Percentiles rank a stretch among this genome's conserved stretches.
phyloP scores from a whole-genome alignment of 2,888 invertebrate species.

The Ecliptopera silaceata region DNA sequence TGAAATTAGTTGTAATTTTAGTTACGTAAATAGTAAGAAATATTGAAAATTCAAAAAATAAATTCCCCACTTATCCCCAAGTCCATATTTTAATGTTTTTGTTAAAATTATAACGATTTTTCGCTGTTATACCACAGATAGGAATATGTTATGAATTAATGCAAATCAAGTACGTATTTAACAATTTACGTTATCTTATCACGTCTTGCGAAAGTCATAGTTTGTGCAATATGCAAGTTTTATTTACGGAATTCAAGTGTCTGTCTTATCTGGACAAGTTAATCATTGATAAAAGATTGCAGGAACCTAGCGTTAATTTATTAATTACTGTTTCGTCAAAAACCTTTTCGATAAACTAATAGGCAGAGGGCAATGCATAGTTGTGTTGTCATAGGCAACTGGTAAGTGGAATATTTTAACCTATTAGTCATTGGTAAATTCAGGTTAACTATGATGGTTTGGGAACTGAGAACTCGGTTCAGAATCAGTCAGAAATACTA shows the following conservation, averaged over 20 bases:
- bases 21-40: too few relatives aligned
- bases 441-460: slow-evolving; percentile 5
- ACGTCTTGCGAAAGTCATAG: slow-evolving; percentile 27
- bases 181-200: slow-evolving; percentile 23
- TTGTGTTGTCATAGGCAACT: slow-evolving; percentile 12
- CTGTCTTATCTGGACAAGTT: slow-evolving; percentile 43
- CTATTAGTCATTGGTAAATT: slow-evolving; percentile 14
- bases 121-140: too few relatives aligned
- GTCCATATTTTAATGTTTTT: too few relatives aligned
- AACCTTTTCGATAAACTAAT: slow-evolving; percentile 11
- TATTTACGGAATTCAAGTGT: slow-evolving; percentile 32
- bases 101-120: neutral
- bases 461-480: neutral
- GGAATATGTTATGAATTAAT: neutral
- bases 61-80: too few relatives aligned
- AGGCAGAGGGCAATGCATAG: slow-evolving; percentile 2
- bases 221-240: slow-evolving; percentile 26
- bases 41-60: too few relatives aligned
- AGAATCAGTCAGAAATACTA: neutral
- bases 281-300: slow-evolving; percentile 42
- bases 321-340: slow-evolving; percentile 21
- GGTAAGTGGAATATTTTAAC: slow-evolving; percentile 16
- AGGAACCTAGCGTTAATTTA: slow-evolving; percentile 26
- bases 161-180: slow-evolving; percentile 18
- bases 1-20: too few relatives aligned